Evolutionary conservation across 2,888 invertebrate genomes (phyloP).

Genomic region (Ornithoptera priamus): DNA sequence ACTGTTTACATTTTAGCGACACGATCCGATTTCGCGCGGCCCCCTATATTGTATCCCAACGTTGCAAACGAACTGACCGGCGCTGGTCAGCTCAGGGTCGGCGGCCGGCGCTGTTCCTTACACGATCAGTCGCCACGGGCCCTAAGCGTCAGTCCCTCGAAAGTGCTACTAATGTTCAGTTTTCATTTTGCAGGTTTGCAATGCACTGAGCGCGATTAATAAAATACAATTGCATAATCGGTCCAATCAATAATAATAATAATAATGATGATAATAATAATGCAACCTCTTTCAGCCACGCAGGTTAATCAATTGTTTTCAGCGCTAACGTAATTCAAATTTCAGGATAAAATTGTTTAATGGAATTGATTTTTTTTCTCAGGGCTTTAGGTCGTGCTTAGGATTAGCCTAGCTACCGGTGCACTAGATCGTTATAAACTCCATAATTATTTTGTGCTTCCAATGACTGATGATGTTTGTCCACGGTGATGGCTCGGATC

Average conservation of each 20-base stretch:
- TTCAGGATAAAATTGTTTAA: conserved; percentile 55
- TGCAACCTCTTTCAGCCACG: conserved; percentile 30
- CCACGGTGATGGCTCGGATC: too few relatives aligned
- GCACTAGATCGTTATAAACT: conserved; percentile 19
- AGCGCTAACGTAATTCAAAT: conserved; percentile 66
- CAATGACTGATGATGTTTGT: background rate
- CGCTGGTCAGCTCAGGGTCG: too few relatives aligned
- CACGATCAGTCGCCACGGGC: too few relatives aligned
- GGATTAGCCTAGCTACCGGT: conserved; percentile 36
- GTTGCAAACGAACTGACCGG: too few relatives aligned
- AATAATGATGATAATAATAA: conserved; percentile 5
- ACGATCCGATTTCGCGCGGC: background rate
- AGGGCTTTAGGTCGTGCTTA: conserved; percentile 52
- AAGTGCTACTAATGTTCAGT: conserved; percentile 51
- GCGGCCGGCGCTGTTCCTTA: too few relatives aligned
- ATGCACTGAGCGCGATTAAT: conserved; percentile 47
- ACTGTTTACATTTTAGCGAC: conserved; percentile 21
- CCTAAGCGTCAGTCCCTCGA: background rate
- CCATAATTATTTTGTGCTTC: conserved; percentile 8
- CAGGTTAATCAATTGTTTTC: conserved; percentile 62
- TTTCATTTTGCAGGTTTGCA: conserved; percentile 59
- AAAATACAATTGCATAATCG: conserved; percentile 36
- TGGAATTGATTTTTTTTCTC: conserved; percentile 51
- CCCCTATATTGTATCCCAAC: background rate
- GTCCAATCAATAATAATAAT: conserved; percentile 9